Conservation (phyloP, 2,888 invertebrate species). For the Nephrotoma flavescens region DNA sequence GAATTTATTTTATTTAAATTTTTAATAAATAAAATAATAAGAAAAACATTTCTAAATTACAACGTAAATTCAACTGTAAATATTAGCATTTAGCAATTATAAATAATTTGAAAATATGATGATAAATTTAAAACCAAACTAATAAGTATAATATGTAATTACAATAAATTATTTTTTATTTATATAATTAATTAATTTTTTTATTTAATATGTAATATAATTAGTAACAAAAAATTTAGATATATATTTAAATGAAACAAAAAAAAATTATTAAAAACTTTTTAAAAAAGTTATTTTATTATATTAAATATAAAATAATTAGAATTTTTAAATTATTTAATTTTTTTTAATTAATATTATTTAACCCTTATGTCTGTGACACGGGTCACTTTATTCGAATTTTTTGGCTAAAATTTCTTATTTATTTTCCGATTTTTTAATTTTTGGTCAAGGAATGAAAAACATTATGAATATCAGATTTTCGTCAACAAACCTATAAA, state of each 20-base stretch:
- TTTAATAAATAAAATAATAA: neutral
- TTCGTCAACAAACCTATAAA: too few relatives aligned
- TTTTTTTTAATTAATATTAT: neutral
- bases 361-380: neutral
- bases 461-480: too few relatives aligned
- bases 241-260: neutral
- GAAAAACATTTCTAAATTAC: neutral
- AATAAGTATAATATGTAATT: neutral
- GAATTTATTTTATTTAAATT: neutral
- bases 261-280: neutral
- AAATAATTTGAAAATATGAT: neutral
- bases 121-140: neutral
- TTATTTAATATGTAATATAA: neutral
- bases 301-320: neutral
- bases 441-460: too few relatives aligned
- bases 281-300: neutral
- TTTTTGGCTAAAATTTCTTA: too few relatives aligned
- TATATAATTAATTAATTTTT: neutral
- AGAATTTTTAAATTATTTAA: neutral
- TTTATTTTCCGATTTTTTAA: too few relatives aligned
- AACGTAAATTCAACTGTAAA: neutral
- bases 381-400: too few relatives aligned
- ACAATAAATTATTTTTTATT: neutral
- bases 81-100: neutral
- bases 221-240: neutral